Conservation (phyloP, 2,797 vertebrate genomes). For the Buphagus erythrorhynchus region DNA sequence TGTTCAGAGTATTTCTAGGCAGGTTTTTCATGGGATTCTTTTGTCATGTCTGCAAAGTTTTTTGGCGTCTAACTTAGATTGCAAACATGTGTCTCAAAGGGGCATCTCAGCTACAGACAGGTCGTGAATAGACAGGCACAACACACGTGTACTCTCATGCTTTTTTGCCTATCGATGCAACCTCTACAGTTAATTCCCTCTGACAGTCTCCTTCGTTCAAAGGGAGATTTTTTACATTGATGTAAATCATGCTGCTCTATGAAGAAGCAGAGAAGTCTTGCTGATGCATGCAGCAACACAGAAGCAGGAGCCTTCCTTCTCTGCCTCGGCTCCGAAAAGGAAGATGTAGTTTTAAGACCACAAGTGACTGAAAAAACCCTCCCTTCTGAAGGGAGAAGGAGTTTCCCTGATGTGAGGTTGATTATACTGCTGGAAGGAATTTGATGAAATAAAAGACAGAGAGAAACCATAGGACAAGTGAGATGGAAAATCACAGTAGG, state of each 20-base stretch:
- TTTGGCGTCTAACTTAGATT: neutral
- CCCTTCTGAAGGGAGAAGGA: neutral
- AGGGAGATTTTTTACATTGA: neutral
- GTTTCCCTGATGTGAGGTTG: neutral
- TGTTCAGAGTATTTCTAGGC: neutral
- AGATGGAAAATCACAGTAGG: neutral
- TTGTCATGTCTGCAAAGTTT: neutral
- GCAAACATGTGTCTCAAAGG: neutral
- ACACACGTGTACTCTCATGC: fast-evolving
- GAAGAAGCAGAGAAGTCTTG: neutral
- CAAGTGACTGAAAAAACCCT: neutral
- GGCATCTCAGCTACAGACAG: neutral
- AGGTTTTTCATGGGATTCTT: neutral
- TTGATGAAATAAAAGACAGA: neutral
- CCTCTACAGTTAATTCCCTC: neutral
- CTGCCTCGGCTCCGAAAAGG: neutral
- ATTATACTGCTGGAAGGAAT: neutral
- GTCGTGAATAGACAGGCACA: neutral
- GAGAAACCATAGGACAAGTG: neutral
- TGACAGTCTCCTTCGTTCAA: neutral
- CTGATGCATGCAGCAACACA: neutral
- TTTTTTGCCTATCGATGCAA: neutral
- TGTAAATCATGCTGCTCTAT: neutral
- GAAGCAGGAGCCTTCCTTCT: neutral
- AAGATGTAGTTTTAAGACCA: neutral